Base-by-base conservation (phyloP, 2,797 vertebrate genomes). In the Sebastes itinus region DNA sequence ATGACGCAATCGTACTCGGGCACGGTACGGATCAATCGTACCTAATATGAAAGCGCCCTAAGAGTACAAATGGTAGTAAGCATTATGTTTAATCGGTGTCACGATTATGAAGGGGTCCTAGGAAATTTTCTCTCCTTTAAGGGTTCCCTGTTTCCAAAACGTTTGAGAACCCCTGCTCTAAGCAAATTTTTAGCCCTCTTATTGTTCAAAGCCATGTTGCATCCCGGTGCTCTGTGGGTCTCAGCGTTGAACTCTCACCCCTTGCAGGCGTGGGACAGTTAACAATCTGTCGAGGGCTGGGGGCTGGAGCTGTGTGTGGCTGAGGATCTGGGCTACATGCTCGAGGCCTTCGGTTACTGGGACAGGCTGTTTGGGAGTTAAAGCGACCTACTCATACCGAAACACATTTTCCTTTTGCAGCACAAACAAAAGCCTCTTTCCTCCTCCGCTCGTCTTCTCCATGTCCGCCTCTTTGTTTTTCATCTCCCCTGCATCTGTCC, bases 271-370 rank as follows among this genome's bases (percentile, higher is more conserved):
- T 73, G 59, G 79, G 85, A 66, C 60, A 7, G 49, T 75, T 62
- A 77, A 84, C 92, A 92, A 84, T 92, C 91, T 92, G 92, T 87
- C 18, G 20, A 56, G 46, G 54, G 74, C 89, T 85, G 72, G 66
- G 32, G 87, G 88, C 84, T 83, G 77, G 46, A 46, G 71, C 69
- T 56, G 64, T 22, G 65, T 42, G 80, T 35, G 20, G 67, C 60
- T 10, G 55, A 68, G 59, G 81, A 72, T 92, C 64, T 74, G 59
- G 82, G 75, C 76, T 84, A 69, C 68, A 78, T 52, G 75, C 81
- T 76, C 3, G 18, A 84, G 84, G 84, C 78, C 72, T 78, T 85
- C 2, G 7, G 59, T 85, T 82, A 88, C 86, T 88, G 75, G 70
- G 84, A 83, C 78, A 69, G 59, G 75, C 88, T 82, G 72, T 84